Conservation (phyloP, 2,113 vertebrate species). For the Sander lucioperca region DNA sequence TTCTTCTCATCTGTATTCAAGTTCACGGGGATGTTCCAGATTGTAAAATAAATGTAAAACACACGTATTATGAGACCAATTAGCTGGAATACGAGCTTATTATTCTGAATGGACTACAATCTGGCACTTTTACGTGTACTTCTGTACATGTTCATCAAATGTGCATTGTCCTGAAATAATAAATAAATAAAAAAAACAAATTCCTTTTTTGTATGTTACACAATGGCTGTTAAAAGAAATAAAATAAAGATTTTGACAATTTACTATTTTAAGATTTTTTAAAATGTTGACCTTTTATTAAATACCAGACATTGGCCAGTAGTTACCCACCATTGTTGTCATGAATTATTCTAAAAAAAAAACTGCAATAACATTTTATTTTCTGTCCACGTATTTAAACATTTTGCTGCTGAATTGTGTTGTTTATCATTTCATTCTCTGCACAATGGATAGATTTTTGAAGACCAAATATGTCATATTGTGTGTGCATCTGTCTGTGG, state of each 20-base stretch:
- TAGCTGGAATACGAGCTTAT: neutral
- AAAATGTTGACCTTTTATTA: neutral
- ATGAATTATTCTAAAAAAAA: neutral
- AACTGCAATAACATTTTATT: neutral
- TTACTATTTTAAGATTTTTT: neutral
- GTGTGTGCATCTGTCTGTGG: too few relatives aligned
- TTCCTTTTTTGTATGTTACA: neutral
- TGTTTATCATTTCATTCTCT: neutral
- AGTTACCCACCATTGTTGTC: neutral
- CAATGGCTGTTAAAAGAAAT: neutral
- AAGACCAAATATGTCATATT: neutral
- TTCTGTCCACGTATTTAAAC: neutral
- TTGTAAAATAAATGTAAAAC: neutral
- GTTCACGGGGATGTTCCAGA: neutral
- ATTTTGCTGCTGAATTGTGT: neutral
- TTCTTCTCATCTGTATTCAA: neutral
- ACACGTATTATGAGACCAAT: neutral
- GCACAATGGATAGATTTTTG: neutral
- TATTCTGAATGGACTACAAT: too few relatives aligned
- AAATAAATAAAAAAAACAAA: too few relatives aligned
- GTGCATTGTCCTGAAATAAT: too few relatives aligned
- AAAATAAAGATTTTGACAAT: neutral
- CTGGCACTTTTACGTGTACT: too few relatives aligned
- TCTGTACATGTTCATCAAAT: too few relatives aligned
- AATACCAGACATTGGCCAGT: too few relatives aligned